phyloP scores from a whole-genome alignment of 2,888 invertebrate genomes.

The Caenorhabditis angaria region DNA sequence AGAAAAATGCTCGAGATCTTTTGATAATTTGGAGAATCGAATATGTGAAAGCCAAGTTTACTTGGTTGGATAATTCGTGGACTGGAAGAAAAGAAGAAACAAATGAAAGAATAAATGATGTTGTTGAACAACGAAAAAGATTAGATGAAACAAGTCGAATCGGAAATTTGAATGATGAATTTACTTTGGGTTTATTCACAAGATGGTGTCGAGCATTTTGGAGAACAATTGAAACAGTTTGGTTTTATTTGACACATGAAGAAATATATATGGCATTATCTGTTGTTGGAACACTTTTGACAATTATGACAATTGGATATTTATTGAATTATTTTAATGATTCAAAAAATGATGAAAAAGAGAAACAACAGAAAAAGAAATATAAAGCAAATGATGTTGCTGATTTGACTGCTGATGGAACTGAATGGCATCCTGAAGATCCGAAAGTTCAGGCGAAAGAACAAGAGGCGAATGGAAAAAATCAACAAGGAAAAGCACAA shows the following conservation, averaged over 20 bases:
- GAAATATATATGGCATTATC: constrained; percentile 68
- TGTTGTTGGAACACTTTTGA: constrained; percentile 56
- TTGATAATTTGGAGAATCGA: constrained; percentile 68
- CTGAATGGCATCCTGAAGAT: constrained; percentile 70
- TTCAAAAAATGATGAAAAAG: constrained; percentile 20
- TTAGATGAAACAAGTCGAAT: constrained; percentile 49
- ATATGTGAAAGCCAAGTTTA: constrained; percentile 60
- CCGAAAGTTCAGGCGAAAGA: constrained; percentile 50
- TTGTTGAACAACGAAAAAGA: constrained; percentile 45
- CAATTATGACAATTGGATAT: constrained; percentile 49
- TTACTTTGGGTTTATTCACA: constrained; percentile 59
- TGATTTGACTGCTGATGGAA: constrained; percentile 29
- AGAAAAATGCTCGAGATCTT: constrained; percentile 45
- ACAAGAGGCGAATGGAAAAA: constrained; percentile 13
- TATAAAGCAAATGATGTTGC: constrained; percentile 34
- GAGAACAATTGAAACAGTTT: constrained; percentile 59
- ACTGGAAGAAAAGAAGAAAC: constrained; percentile 46
- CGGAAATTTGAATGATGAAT: constrained; percentile 47
- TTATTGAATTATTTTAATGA: constrained; percentile 43
- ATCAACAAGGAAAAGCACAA: constrained; percentile 12
- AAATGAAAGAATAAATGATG: constrained; percentile 43
- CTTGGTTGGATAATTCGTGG: constrained; percentile 63
- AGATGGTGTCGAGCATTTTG: constrained; percentile 55
- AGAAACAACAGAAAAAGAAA: constrained; percentile 17
- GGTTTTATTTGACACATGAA: constrained; percentile 68